Evolutionary conservation across 2,113 vertebrate genomes (phyloP), one percentile per base, ranked within the genome.

Genomic region (Hemibates koningsi): DNA sequence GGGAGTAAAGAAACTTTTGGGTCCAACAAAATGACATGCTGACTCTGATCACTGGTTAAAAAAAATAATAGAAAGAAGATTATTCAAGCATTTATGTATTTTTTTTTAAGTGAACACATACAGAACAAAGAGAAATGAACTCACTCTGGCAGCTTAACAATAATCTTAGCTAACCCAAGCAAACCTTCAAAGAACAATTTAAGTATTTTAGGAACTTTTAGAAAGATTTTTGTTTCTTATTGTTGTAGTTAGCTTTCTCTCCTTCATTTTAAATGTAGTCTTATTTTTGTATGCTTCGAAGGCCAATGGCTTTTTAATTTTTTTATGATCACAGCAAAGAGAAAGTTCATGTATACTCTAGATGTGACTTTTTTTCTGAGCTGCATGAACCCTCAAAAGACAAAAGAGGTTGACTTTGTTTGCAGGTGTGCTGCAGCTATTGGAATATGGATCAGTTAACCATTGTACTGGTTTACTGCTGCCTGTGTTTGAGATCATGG

Each of bases 381-480:
- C 81, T 82, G 83, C 85, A 54, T 85, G 24, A 92, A 90, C 86
- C 82, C 43, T 87, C 45, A 87, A 90, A 91, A 89, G 71, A 83
- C 76, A 84, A 79, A 83, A 85, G 87, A 90, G 95, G 91, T 93
- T 86, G 84, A 66, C 54, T 91, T 84, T 89, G 84, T 91, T 61
- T 93, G 93, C 96, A 97, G 96, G 95, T 97, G 96, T 89, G 88
- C 81, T 87, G 93, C 93, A 93, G 90, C 92, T 83, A 90, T 94
- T 94, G 93, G 91, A 96, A 96, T 95, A 93, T 95, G 95, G 93
- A 95, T 95, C 96, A 95, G 94, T 94, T 94, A 95, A 95, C 95
- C 95, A 96, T 93, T 93, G 91, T 93, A 68, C 92, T 96, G 96
- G 95, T 96, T 96, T 95, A 95, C 92, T 93, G 91, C 94, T 93